phyloP scores from a whole-genome alignment of 2,113 vertebrate species.

The Cynopterus brachyotis region DNA sequence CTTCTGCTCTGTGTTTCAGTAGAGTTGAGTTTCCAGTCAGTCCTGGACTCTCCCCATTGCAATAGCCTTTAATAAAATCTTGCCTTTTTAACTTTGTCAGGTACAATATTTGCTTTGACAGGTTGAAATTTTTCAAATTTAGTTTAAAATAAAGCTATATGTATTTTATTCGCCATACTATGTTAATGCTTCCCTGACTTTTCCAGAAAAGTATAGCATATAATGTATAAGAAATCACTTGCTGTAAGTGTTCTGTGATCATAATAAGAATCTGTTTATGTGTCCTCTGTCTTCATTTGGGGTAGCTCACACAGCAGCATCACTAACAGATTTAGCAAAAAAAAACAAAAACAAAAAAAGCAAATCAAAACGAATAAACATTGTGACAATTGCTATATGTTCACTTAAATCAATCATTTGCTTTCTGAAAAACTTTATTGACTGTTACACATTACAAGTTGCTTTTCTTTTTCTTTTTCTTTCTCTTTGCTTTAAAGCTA shows the following conservation, averaged over 20 bases:
- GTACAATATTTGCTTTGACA: not conserved
- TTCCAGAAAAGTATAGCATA: not conserved
- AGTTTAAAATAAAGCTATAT: not conserved
- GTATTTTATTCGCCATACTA: not conserved
- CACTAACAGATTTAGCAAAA: not conserved
- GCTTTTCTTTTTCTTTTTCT: not conserved
- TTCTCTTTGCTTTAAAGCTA: not conserved
- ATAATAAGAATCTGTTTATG: not conserved
- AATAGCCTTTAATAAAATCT: not conserved
- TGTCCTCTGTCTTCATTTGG: not conserved
- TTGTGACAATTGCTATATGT: not conserved
- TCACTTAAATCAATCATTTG: not conserved
- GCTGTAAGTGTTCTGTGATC: not conserved
- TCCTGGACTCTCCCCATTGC: not conserved
- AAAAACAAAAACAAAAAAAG: not conserved
- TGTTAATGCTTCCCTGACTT: not conserved
- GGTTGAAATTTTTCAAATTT: not conserved
- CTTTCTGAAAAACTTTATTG: not conserved
- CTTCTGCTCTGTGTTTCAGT: not conserved
- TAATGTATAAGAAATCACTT: not conserved
- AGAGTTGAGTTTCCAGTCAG: not conserved
- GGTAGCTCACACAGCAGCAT: not conserved
- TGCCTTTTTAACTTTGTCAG: not conserved
- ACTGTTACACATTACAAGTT: not conserved
- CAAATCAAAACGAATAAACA: not conserved